These are phyloP conservation scores for Xiphorhynchus elegans DNA, from an alignment of 2,113 vertebrate species.

Conservation along the genomic window DNA sequence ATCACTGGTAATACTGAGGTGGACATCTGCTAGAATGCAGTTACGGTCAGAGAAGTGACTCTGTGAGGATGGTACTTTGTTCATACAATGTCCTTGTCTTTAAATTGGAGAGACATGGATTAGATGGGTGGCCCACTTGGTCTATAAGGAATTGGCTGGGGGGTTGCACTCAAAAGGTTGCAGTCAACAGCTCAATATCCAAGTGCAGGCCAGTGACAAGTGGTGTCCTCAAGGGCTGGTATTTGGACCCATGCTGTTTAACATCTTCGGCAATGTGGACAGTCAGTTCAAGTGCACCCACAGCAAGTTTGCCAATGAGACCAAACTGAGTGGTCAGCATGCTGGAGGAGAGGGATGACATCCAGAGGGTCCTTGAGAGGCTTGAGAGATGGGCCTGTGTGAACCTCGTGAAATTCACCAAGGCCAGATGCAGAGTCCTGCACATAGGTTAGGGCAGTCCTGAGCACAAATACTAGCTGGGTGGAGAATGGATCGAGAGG, in stretches of 20 bases:
- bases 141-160: background rate
- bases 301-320: background rate
- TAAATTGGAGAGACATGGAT: background rate
- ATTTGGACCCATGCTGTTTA: background rate
- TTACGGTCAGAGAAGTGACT: constrained; percentile 6
- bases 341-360: background rate
- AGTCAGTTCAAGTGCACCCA: background rate
- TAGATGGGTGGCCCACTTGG: background rate
- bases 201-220: background rate
- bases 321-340: background rate
- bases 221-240: background rate
- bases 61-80: background rate
- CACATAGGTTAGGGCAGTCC: background rate
- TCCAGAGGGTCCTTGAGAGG: background rate
- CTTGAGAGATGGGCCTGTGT: background rate
- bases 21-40: constrained; percentile 64
- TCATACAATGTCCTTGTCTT: background rate
- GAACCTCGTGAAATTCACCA: background rate
- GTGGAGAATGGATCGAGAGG: background rate
- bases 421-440: background rate
- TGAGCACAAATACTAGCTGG: background rate
- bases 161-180: background rate
- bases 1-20: background rate
- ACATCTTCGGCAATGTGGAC: background rate
- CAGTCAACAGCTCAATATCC: background rate